A percentile compares a stretch with the other conserved stretches of the same genome.
Evolutionary conservation across 2,797 vertebrate species (phyloP).

Genomic region (Hyperoplus lanceolatus): DNA sequence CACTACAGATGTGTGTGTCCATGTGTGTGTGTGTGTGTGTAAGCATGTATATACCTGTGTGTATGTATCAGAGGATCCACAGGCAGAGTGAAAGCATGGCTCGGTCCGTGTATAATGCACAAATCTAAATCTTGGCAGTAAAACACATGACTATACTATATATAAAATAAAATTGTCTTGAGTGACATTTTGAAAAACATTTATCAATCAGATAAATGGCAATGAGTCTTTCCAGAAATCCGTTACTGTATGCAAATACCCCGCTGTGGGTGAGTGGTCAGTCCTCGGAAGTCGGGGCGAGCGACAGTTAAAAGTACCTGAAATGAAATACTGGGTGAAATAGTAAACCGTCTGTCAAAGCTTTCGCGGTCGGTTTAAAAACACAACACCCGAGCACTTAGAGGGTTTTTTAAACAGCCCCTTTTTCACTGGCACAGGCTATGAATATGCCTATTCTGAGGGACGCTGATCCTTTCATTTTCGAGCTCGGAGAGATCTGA

Average conservation of each 20-base stretch:
- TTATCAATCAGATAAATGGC: conserved; percentile 56
- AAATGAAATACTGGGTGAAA: conserved; percentile 83
- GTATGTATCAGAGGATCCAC: conserved; percentile 45
- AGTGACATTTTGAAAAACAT: conserved; percentile 52
- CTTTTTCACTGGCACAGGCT: conserved; percentile 71
- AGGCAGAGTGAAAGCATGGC: conserved; percentile 34
- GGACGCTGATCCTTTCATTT: conserved; percentile 67
- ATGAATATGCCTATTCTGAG: conserved; percentile 82
- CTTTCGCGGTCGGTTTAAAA: conserved; percentile 86
- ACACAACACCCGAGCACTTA: conserved; percentile 86
- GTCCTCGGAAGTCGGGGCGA: conserved; percentile 62
- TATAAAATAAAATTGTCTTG: conserved; percentile 20
- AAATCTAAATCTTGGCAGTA: conserved; percentile 16
- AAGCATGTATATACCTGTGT: conserved; percentile 67
- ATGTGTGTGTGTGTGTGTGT: conserved; percentile 53
- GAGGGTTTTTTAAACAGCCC: conserved; percentile 69
- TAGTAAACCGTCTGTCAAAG: conserved; percentile 84
- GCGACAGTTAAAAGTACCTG: conserved; percentile 77
- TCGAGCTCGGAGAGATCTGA: conserved; percentile 59
- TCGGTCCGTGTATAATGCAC: not conserved
- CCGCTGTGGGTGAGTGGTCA: conserved; percentile 59
- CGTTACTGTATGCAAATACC: conserved; percentile 76
- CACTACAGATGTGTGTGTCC: conserved; percentile 91
- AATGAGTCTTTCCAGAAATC: conserved; percentile 26
- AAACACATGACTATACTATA: not conserved